Evolutionary conservation across 2,888 invertebrate species (phyloP).

Genomic region (Rapana venosa): DNA sequence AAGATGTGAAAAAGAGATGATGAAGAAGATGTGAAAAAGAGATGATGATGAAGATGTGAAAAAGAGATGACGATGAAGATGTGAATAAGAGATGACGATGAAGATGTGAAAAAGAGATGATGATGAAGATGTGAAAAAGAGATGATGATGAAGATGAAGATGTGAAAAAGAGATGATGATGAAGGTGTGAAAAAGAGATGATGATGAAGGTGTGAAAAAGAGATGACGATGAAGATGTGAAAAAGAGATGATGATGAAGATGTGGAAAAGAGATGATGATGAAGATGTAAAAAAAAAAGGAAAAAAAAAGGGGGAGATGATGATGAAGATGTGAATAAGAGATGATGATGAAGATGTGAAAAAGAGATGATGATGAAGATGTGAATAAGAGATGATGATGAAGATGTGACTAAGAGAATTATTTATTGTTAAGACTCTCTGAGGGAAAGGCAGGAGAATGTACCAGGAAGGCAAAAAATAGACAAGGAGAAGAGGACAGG

Average conservation of each 20-base stretch:
- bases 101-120: background rate
- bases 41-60: background rate
- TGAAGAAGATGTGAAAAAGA: background rate
- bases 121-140: background rate
- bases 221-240: background rate
- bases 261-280: too few relatives aligned
- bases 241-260: background rate
- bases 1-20: background rate
- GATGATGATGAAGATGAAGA: background rate
- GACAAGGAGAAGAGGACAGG: background rate
- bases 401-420: background rate
- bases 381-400: background rate
- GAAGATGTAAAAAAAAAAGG: constrained; percentile 17
- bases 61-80: background rate
- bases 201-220: background rate
- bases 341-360: background rate
- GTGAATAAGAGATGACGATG: background rate
- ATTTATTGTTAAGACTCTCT: background rate
- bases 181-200: background rate
- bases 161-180: background rate
- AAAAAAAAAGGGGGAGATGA: background rate
- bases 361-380: background rate
- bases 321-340: background rate
- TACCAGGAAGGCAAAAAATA: too few relatives aligned
- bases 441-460: background rate